These are phyloP conservation scores for Cephus pygmeus DNA, from an alignment of 2,888 invertebrate genomes.

Conservation along the genomic window DNA sequence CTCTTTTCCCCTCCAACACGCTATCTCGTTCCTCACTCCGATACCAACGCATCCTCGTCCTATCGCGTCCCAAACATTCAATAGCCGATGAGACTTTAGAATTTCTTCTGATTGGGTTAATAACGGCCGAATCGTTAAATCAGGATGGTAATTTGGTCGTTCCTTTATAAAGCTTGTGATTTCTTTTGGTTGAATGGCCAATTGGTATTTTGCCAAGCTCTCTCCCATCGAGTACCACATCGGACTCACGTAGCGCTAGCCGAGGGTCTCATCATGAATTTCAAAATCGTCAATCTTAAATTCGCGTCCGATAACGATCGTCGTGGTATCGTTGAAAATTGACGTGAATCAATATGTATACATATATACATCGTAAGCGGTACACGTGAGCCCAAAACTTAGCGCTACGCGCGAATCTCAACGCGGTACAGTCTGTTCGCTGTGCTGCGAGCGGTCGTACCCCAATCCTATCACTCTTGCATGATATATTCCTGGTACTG, in stretches of 20 bases:
- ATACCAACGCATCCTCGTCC: neutral
- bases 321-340: neutral
- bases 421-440: constrained; percentile 24
- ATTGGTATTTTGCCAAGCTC: constrained; percentile 21
- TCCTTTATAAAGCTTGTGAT: constrained; percentile 2
- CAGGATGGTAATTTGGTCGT: constrained; percentile 62
- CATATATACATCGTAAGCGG: neutral
- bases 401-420: neutral
- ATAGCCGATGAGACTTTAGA: constrained; percentile 1
- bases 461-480: constrained; percentile 45
- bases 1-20: neutral
- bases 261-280: neutral
- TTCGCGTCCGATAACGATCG: neutral
- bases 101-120: constrained; percentile 38
- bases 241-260: neutral
- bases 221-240: neutral
- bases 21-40: neutral
- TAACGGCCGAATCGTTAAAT: constrained; percentile 61
- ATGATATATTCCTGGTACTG: constrained; percentile 39
- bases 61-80: neutral
- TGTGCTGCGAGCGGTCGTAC: constrained; percentile 50
- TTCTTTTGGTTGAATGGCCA: constrained; percentile 25
- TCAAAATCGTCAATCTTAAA: neutral
- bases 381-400: neutral
- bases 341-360: neutral